These are phyloP conservation scores for Piaya cayana DNA, from an alignment of 2,113 vertebrate genomes.

Conservation along the genomic window DNA sequence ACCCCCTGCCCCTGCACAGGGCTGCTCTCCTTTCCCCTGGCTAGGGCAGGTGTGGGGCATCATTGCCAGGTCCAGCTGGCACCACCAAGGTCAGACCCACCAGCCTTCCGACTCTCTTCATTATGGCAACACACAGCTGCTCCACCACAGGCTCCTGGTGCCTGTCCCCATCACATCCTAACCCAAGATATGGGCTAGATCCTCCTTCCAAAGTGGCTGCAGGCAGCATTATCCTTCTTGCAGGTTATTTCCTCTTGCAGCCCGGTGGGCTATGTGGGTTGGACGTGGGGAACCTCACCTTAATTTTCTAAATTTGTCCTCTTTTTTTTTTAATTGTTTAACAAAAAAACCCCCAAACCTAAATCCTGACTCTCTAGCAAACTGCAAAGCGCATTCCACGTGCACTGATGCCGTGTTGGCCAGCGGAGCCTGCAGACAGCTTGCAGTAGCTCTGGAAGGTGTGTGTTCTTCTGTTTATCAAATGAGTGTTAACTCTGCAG, in stretches of 20 bases:
- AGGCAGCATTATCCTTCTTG: background rate
- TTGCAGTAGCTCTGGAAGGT: constrained; percentile 49
- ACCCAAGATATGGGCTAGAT: background rate
- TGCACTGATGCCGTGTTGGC: background rate
- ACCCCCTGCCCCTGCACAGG: rapidly evolving
- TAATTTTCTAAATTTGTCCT: background rate
- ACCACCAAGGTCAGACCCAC: background rate
- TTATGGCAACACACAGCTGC: rapidly evolving
- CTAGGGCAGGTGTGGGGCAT: background rate
- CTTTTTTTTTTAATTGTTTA: background rate
- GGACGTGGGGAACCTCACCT: background rate
- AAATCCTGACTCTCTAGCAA: background rate
- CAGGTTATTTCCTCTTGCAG: background rate
- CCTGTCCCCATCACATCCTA: rapidly evolving
- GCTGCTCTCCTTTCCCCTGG: background rate
- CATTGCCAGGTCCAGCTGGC: rapidly evolving
- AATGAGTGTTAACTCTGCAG: constrained; percentile 24
- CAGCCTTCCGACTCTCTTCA: background rate
- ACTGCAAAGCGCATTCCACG: background rate
- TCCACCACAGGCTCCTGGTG: background rate
- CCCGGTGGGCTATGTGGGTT: background rate
- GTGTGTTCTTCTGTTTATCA: constrained; percentile 17
- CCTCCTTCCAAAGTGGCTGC: background rate
- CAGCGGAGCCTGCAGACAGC: background rate
- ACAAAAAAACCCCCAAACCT: background rate